Percentiles rank a stretch among this genome's conserved stretches.
These are phyloP conservation scores for Microcaecilia unicolor DNA, from an alignment of 2,797 vertebrate species.

Conservation along the genomic window DNA sequence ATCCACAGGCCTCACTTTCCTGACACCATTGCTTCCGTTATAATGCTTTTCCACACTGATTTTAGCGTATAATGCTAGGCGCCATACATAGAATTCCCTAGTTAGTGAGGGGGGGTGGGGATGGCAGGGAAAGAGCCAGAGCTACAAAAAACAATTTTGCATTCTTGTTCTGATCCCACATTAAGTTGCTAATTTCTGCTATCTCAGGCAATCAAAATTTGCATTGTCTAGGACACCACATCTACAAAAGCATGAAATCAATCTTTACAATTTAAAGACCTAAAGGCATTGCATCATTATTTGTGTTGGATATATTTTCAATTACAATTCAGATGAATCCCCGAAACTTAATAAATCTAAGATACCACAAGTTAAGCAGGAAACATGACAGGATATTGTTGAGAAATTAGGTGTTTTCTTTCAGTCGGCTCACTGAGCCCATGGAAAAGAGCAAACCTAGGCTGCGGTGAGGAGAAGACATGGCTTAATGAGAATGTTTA, in stretches of 20 bases:
- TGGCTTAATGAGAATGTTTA: slow-evolving; percentile 57
- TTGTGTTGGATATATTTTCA: slow-evolving; percentile 84
- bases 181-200: slow-evolving; percentile 47
- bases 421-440: slow-evolving; percentile 60
- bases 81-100: too few relatives aligned
- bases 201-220: slow-evolving; percentile 62
- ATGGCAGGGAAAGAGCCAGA: slow-evolving; percentile 9
- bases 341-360: slow-evolving; percentile 76
- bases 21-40: too few relatives aligned
- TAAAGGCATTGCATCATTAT: slow-evolving; percentile 67
- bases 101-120: too few relatives aligned
- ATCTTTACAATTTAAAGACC: slow-evolving; percentile 71
- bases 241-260: slow-evolving; percentile 65
- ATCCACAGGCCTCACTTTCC: too few relatives aligned
- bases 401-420: slow-evolving; percentile 92
- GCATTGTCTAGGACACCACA: slow-evolving; percentile 70
- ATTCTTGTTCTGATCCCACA: slow-evolving; percentile 21
- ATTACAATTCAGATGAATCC: slow-evolving; percentile 83
- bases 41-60: too few relatives aligned
- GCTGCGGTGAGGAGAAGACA: slow-evolving; percentile 26
- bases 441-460: slow-evolving; percentile 52
- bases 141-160: slow-evolving; percentile 14
- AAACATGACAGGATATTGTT: slow-evolving; percentile 99
- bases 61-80: too few relatives aligned
- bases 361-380: slow-evolving; percentile 78